Conservation (phyloP, 2,888 invertebrate genomes). For the Zygothrica quintamaculata region DNA sequence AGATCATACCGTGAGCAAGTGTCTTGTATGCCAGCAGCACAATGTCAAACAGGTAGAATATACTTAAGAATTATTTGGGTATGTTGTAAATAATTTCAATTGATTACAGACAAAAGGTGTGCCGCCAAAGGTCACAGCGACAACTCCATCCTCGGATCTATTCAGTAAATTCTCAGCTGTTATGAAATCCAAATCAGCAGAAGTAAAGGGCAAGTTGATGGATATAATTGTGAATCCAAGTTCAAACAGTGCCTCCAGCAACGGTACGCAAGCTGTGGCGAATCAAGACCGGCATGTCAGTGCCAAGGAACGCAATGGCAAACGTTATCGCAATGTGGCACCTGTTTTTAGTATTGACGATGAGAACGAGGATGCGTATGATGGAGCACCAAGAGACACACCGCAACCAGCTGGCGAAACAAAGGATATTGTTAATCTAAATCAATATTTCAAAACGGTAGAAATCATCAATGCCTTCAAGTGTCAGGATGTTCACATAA, state of each 20-base stretch:
- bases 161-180: conserved; percentile 94
- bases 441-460: conserved; percentile 92
- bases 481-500: conserved; percentile 96
- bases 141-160: conserved; percentile 86
- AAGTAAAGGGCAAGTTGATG: conserved; percentile 95
- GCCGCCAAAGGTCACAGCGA: conserved; percentile 37
- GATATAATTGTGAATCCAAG: conserved; percentile 96
- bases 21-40: conserved; percentile 90
- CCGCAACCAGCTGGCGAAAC: conserved; percentile 86
- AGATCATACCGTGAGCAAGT: conserved; percentile 92
- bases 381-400: conserved; percentile 65
- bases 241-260: conserved; percentile 46
- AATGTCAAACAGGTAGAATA: conserved; percentile 60
- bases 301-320: conserved; percentile 92
- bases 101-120: conserved; percentile 48
- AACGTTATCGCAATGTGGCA: conserved; percentile 94
- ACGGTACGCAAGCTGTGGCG: conserved; percentile 70
- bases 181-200: conserved; percentile 95
- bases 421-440: conserved; percentile 92
- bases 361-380: conserved; percentile 87
- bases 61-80: not conserved
- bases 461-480: conserved; percentile 94
- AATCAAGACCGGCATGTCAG: conserved; percentile 91
- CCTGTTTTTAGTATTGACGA: conserved; percentile 98
- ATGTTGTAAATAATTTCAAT: not conserved